Evolutionary conservation across 2,113 vertebrate species (phyloP), one percentile per base, ranked within the genome.

Genomic region (Artemisiospiza belli): DNA sequence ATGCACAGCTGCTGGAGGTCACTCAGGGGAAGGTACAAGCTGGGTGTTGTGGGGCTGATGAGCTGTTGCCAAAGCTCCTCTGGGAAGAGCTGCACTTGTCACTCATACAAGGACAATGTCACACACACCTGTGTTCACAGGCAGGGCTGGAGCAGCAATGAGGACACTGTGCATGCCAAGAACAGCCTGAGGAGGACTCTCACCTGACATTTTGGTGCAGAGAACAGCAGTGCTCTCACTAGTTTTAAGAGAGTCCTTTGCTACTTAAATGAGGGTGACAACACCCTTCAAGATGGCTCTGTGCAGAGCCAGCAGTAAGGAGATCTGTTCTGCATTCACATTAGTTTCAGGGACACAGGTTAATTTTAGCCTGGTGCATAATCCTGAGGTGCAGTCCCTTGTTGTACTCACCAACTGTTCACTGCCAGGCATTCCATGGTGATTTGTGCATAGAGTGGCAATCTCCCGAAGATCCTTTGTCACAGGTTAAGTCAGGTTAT

Each of bases 401-500:
- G 78, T 82, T 2, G 91, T 84, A 33, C 47, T 92, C 55, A 49
- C 81, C 94, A 91, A 49, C 63, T 91, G 91, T 85, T 81, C 72
- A 66, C 46, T 82, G 58, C 55, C 49, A 51, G 37, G 24, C 20
- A 41, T 66, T 94, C 86, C 87, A 66, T 57, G 61, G 74, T 68
- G 47, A 88, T 80, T 79, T 62, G 21, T 54, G 44, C 33, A 79
- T 43, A 51, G 69, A 59, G 43, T 10, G 18, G 39, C 77, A 90
- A 89, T 87, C 66, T 91, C 3, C 15, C 0, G 0, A 81, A 70
- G 44, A 92, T 94, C 73, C 51, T 39, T 30, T 82, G 62, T 90
- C 88, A 64, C 69, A 89, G 78, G 83, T 90, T 88, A 90, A 79
- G 31, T 62, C 87, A 74, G 41, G 47, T 81, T 93, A 61, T 87